phyloP scores from a whole-genome alignment of 2,888 invertebrate genomes.

The Drosophila kanekoi region DNA sequence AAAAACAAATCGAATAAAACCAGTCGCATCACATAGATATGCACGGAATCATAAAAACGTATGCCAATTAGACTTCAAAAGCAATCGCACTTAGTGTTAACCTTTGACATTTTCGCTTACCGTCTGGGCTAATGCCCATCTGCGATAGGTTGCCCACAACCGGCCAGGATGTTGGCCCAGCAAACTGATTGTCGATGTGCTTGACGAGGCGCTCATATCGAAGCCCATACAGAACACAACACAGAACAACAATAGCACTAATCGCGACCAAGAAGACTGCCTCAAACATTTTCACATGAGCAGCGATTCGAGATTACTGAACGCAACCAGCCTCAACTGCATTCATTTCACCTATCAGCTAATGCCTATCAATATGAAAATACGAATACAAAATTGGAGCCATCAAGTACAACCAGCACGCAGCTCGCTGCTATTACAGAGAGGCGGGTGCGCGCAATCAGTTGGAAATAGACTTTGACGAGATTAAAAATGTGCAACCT shows the following conservation, averaged over 20 bases:
- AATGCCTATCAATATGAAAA: conserved; percentile 2
- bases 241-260: conserved; percentile 10
- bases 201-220: conserved; percentile 33
- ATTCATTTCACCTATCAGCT: conserved; percentile 5
- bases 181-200: conserved; percentile 43
- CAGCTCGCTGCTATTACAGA: not conserved
- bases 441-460: not conserved
- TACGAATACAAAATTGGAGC: not conserved
- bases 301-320: conserved; percentile 31
- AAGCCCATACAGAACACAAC: not conserved
- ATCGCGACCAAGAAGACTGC: conserved; percentile 8
- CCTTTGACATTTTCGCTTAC: conserved; percentile 39
- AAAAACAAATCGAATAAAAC: conserved; percentile 20
- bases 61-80: not conserved
- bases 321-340: conserved; percentile 5
- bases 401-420: conserved; percentile 6
- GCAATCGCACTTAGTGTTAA: not conserved
- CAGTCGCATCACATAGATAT: conserved; percentile 34
- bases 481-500: not conserved
- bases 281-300: conserved; percentile 34
- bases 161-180: conserved; percentile 50
- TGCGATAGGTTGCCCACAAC: conserved; percentile 57
- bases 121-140: conserved; percentile 52
- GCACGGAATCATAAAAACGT: conserved; percentile 17
- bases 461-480: not conserved